phyloP scores from a whole-genome alignment of 1,140 invertebrate species.

The Mycetomoellerius zeteki region DNA sequence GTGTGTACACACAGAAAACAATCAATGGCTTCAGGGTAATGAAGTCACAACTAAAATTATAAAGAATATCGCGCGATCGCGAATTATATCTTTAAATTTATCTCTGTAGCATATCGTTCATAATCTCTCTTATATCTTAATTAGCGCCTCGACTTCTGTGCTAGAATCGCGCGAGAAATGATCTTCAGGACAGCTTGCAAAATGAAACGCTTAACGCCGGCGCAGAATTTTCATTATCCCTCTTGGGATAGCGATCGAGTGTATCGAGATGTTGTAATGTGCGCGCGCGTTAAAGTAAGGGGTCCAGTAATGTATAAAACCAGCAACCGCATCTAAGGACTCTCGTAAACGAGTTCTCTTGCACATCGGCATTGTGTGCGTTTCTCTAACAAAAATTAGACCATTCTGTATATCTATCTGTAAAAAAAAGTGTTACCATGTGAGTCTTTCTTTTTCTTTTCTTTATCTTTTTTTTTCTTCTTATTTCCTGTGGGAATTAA shows the following conservation, averaged over 20 bases:
- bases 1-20: background rate
- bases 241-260: slow-evolving; percentile 24
- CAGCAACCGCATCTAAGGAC: background rate
- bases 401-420: background rate
- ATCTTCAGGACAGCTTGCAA: background rate
- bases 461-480: background rate
- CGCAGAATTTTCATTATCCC: slow-evolving; percentile 42
- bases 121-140: background rate
- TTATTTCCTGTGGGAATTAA: background rate
- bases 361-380: background rate
- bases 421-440: slow-evolving; percentile 48
- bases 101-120: background rate
- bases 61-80: background rate
- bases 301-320: slow-evolving; percentile 66
- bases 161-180: background rate
- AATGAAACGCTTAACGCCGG: slow-evolving; percentile 21
- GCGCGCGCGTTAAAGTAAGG: slow-evolving; percentile 38
- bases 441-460: slow-evolving; percentile 23
- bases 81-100: background rate
- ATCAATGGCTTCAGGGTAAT: background rate
- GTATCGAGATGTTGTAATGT: slow-evolving; percentile 44
- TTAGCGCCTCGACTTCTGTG: background rate
- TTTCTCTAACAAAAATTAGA: slow-evolving; percentile 6
- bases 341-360: slow-evolving; percentile 29
- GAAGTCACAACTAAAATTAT: background rate